Conservation (phyloP, 2,113 vertebrate species). For the Crypturellus undulatus region DNA sequence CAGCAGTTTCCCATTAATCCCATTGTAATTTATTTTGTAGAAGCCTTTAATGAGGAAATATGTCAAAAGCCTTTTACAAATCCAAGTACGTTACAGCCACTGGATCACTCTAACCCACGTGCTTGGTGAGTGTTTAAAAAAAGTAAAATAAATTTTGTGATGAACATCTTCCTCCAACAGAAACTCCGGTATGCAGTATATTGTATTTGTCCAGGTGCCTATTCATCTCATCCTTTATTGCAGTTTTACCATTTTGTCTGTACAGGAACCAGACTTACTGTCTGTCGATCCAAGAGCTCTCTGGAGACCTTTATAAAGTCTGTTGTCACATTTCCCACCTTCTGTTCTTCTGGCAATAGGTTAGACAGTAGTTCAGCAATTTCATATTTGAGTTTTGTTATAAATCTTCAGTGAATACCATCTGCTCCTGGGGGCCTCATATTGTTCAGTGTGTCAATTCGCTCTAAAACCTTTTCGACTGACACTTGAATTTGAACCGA, state of each 20-base stretch:
- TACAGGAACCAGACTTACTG: background rate
- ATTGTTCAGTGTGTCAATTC: slow-evolving; percentile 50
- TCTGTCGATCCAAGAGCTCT: slow-evolving; percentile 27
- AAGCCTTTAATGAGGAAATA: background rate
- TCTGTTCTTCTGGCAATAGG: slow-evolving; percentile 61
- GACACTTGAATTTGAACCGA: slow-evolving; percentile 63
- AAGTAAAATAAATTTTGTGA: background rate
- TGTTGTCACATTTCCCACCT: slow-evolving; percentile 60
- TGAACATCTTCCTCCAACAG: background rate
- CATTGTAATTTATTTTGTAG: background rate
- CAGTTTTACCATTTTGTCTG: background rate
- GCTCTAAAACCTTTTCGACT: slow-evolving; percentile 61
- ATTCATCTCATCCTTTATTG: slow-evolving; percentile 1
- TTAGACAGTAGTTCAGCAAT: slow-evolving; percentile 26
- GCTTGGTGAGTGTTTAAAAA: background rate
- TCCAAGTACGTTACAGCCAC: background rate
- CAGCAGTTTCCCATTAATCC: background rate
- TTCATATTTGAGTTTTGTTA: slow-evolving; percentile 56
- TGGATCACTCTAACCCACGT: background rate
- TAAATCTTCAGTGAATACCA: slow-evolving; percentile 64
- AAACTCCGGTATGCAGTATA: background rate
- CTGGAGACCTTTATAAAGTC: slow-evolving; percentile 57
- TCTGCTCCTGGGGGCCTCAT: slow-evolving; percentile 69
- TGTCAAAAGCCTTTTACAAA: slow-evolving; percentile 25
- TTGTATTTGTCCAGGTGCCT: background rate